These are phyloP conservation scores for Gallinago media DNA, from an alignment of 2,113 vertebrate genomes.

Conservation along the genomic window DNA sequence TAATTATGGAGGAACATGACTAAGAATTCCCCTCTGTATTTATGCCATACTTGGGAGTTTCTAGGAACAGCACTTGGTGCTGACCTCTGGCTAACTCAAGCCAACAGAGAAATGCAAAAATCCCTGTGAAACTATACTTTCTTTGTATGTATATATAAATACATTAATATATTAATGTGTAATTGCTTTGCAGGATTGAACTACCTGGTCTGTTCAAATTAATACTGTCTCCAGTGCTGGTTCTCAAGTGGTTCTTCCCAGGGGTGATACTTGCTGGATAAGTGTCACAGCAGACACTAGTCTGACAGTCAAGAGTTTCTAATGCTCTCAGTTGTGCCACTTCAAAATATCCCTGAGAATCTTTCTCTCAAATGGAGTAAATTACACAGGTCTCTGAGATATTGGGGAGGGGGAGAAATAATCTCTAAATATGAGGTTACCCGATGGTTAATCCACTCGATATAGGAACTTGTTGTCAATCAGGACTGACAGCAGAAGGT, in stretches of 20 bases:
- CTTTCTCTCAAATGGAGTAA: neutral
- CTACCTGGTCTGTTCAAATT: neutral
- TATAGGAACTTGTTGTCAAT: neutral
- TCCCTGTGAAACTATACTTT: neutral
- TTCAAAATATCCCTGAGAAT: neutral
- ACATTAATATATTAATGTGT: too few relatives aligned
- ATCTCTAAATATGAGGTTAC: neutral
- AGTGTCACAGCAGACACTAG: neutral
- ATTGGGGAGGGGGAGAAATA: too few relatives aligned
- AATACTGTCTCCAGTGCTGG: neutral
- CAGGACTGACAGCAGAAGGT: neutral
- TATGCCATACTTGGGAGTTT: neutral
- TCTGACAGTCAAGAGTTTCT: neutral
- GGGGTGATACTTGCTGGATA: neutral
- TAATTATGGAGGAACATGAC: neutral
- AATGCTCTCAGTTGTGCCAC: neutral
- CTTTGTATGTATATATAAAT: neutral
- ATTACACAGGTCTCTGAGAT: neutral
- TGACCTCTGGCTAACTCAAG: neutral
- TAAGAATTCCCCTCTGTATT: neutral
- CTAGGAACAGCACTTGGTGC: neutral
- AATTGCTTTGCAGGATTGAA: neutral
- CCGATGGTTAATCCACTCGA: neutral
- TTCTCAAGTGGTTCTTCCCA: neutral
- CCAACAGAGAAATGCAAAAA: neutral